Base-by-base conservation (phyloP, 2,797 vertebrate genomes). In the Todus mexicanus region DNA sequence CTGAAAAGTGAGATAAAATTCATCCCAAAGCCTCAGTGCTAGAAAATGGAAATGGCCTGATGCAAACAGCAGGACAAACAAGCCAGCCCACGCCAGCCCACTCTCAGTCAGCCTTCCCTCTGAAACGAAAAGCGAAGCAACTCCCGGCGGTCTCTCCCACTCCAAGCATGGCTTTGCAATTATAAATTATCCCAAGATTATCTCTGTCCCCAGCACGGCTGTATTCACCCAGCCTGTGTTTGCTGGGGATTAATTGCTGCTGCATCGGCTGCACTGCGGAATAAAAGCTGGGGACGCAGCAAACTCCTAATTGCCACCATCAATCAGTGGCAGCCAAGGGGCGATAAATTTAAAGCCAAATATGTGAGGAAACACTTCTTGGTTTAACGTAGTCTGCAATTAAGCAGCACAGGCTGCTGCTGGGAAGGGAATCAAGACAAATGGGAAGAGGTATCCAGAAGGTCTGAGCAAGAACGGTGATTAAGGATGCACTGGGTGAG, bases 101-200 rank as follows among this genome's bases (percentile, higher is more conserved):
- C 65, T 78, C 43, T 80, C 90, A 92, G 56, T 48, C 84, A 87
- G 60, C 38, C 70, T 72, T 42, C 65, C 29, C 37, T 47, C 87
- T 45, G 65, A 83, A 96, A 89, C 0, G 0, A 84, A 89, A 91
- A 72, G 59, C 59, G 85, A 91, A 94, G 56, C 75, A 86, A 70
- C 48, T 87, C 93, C 89, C 76, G 5, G 82, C 85, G 89, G 89
- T 66, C 84, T 78, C 66, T 86, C 73, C 76, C 0, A 1, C 90
- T 84, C 70, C 0, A 3, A 83, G 40, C 75, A 66, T 47, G 69
- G 84, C 84, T 96, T 95, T 87, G 75, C 79, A 93, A 85, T 85
- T 87, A 89, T 70, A 95, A 95, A 86, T 95, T 72, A 91, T 92
- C 89, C 92, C 79, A 83, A 91, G 92, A 94, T 94, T 89, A 89